Evolutionary conservation across 2,113 vertebrate species (phyloP).

Genomic region (Tretioscincus oriximinensis): DNA sequence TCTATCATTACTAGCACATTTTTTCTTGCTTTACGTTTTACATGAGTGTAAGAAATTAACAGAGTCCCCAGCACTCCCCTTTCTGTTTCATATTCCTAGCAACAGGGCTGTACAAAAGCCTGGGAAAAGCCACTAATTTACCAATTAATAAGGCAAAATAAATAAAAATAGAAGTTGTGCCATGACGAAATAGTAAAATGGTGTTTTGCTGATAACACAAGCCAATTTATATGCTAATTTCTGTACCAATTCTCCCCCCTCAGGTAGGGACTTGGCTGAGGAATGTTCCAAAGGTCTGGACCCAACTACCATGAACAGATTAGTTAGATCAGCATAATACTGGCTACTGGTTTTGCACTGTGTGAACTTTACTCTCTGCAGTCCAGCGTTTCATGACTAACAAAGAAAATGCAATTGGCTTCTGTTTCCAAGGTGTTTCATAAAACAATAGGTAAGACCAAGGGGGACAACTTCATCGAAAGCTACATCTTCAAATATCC

Average conservation of each 20-base stretch:
- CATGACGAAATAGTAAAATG: constrained; percentile 44
- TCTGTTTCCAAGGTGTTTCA: constrained; percentile 28
- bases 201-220: constrained; percentile 56
- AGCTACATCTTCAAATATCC: no score
- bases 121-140: neutral
- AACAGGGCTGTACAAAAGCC: neutral
- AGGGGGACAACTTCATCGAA: no score
- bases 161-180: constrained; percentile 13
- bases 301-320: constrained; percentile 57
- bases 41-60: constrained; percentile 29
- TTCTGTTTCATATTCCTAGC: neutral
- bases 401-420: constrained; percentile 54
- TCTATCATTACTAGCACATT: neutral
- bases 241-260: constrained; percentile 67
- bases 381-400: constrained; percentile 67
- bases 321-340: constrained; percentile 46
- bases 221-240: constrained; percentile 74
- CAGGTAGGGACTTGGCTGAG: constrained; percentile 59
- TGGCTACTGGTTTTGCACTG: constrained; percentile 45
- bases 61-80: constrained; percentile 22
- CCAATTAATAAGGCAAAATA: neutral
- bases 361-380: constrained; percentile 58
- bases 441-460: neutral
- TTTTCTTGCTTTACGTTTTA: neutral
- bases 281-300: constrained; percentile 79